These are phyloP conservation scores for Perognathus longimembris DNA, from an alignment of 2,113 vertebrate genomes.

Conservation along the genomic window DNA sequence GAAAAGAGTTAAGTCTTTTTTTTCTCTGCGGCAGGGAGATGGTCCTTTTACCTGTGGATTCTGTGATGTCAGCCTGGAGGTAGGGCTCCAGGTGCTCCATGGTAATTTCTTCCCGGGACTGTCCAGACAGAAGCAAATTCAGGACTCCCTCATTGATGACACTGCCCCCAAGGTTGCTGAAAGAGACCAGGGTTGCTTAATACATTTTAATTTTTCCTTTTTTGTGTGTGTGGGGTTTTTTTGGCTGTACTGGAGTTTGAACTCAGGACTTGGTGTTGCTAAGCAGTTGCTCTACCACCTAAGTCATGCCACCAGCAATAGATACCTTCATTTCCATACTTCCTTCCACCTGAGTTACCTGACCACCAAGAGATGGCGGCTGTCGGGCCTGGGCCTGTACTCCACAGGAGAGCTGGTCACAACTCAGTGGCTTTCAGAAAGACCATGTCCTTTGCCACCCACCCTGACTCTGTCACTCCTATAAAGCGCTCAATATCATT, in stretches of 20 bases:
- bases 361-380: neutral
- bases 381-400: neutral
- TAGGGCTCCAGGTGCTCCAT: slow-evolving; percentile 91
- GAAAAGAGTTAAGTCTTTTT: neutral
- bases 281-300: too few relatives aligned
- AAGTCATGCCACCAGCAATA: too few relatives aligned
- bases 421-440: neutral
- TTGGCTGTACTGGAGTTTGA: too few relatives aligned
- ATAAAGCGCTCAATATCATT: too few relatives aligned
- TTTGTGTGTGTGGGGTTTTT: too few relatives aligned
- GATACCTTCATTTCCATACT: neutral
- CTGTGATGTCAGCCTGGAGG: slow-evolving; percentile 89
- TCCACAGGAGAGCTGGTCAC: too few relatives aligned
- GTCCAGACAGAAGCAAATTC: slow-evolving; percentile 92
- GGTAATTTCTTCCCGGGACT: slow-evolving; percentile 93
- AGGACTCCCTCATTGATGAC: slow-evolving; percentile 93
- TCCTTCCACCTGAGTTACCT: neutral
- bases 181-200: slow-evolving; percentile 8
- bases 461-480: neutral
- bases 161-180: slow-evolving; percentile 93
- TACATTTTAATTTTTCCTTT: too few relatives aligned
- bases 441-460: neutral
- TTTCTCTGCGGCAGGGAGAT: neutral
- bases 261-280: too few relatives aligned
- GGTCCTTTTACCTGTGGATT: slow-evolving; percentile 89